These are phyloP conservation scores for Himalopsyche tibetana DNA, from an alignment of 2,888 invertebrate species.

Conservation along the genomic window DNA sequence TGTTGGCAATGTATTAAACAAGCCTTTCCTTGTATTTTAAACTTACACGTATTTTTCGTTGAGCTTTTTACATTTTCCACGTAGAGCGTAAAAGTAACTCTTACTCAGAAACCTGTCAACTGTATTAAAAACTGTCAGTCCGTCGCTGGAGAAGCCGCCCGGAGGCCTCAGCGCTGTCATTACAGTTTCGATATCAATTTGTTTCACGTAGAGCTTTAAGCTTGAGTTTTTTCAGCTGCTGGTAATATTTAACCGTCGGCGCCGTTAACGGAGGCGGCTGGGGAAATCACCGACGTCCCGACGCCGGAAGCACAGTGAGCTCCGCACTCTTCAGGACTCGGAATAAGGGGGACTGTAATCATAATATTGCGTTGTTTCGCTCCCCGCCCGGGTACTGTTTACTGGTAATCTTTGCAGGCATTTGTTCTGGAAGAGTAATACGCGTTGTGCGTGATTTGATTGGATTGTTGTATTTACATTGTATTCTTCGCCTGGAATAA, in stretches of 20 bases:
- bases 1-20: too few relatives aligned
- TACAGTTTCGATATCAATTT: conserved; percentile 43
- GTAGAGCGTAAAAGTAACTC: neutral
- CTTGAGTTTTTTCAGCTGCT: conserved; percentile 39
- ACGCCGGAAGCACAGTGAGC: conserved; percentile 35
- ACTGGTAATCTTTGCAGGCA: conserved; percentile 32
- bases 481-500: neutral
- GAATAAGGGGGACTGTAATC: conserved; percentile 20
- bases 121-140: conserved; percentile 34
- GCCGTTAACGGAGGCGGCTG: conserved; percentile 38
- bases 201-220: conserved; percentile 41
- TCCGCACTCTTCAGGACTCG: neutral
- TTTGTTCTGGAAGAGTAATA: conserved; percentile 34
- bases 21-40: too few relatives aligned
- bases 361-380: conserved; percentile 34
- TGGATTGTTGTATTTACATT: conserved; percentile 19
- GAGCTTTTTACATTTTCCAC: neutral
- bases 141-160: neutral
- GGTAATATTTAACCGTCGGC: conserved; percentile 43
- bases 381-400: conserved; percentile 27
- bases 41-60: too few relatives aligned
- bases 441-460: conserved; percentile 22
- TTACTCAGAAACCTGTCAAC: conserved; percentile 1
- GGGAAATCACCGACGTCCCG: conserved; percentile 42
- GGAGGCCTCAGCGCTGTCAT: conserved; percentile 33